Conservation (phyloP, 2,888 invertebrate species). For the Pocota personata region DNA sequence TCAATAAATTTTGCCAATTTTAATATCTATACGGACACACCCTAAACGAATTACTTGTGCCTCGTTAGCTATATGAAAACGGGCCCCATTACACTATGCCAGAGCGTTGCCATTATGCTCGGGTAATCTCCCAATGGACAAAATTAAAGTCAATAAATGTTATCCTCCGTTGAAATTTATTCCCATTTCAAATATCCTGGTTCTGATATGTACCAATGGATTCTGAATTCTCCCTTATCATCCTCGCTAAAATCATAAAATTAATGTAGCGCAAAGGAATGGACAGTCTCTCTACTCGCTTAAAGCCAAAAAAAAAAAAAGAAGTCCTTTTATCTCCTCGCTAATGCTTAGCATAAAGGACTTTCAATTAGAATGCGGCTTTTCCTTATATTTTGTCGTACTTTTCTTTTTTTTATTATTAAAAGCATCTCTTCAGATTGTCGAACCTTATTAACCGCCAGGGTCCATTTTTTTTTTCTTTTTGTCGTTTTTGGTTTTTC, state of each 20-base stretch:
- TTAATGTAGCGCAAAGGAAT: slow-evolving; percentile 54
- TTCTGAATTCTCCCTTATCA: background rate
- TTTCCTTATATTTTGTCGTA: background rate
- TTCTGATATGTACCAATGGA: slow-evolving; percentile 16
- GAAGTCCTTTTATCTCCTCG: slow-evolving; percentile 42
- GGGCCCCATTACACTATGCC: background rate
- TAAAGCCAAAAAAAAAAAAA: background rate
- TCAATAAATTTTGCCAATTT: slow-evolving; percentile 29
- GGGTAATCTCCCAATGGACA: slow-evolving; percentile 49
- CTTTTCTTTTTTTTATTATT: background rate
- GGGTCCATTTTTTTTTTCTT: background rate
- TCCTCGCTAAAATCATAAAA: slow-evolving; percentile 35
- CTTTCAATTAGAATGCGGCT: slow-evolving; percentile 56
- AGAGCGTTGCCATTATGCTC: slow-evolving; percentile 1
- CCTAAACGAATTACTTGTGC: slow-evolving; percentile 49
- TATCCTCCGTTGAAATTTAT: slow-evolving; percentile 40
- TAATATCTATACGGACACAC: slow-evolving; percentile 5
- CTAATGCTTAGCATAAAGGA: slow-evolving; percentile 39
- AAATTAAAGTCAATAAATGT: slow-evolving; percentile 63
- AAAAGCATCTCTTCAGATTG: slow-evolving; percentile 10
- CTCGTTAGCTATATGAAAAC: slow-evolving; percentile 37
- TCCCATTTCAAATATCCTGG: slow-evolving; percentile 15
- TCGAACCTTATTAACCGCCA: slow-evolving; percentile 53
- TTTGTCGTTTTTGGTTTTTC: background rate
- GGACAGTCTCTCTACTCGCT: background rate